Conservation (phyloP, 1,140 invertebrate species). For the Drosophila suzukii region DNA sequence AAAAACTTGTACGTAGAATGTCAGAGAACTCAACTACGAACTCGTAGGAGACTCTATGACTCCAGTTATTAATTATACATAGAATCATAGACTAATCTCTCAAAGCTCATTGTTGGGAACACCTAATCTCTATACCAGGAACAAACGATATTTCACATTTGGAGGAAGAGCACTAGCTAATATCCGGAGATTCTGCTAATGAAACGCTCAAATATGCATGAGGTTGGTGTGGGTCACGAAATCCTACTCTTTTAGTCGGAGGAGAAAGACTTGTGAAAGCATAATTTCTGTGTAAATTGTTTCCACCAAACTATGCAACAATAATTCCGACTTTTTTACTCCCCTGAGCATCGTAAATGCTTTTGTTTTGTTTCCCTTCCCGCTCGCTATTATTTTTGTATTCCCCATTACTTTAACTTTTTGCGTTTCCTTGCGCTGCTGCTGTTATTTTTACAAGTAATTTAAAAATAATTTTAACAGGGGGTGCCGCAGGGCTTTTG, state of each 20-base stretch:
- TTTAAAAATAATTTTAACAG: conserved; percentile 77
- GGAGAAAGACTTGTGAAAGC: conserved; percentile 20
- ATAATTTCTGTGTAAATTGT: conserved; percentile 48
- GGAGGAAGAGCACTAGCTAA: not conserved
- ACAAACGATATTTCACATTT: not conserved
- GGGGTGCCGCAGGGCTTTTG: conserved; percentile 21
- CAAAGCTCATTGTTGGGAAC: not conserved
- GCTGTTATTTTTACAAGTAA: conserved; percentile 69
- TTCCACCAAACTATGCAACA: conserved; percentile 45
- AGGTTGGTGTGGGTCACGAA: conserved; percentile 1
- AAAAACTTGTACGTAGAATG: too few relatives aligned
- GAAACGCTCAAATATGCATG: conserved; percentile 46
- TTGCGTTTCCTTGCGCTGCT: conserved; percentile 23
- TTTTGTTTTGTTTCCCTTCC: conserved; percentile 15
- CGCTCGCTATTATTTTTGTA: conserved; percentile 26
- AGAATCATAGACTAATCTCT: too few relatives aligned
- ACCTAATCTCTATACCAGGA: not conserved
- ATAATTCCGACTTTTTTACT: conserved; percentile 19
- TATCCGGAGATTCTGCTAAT: conserved; percentile 19
- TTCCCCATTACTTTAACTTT: conserved; percentile 54
- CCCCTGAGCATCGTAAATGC: conserved; percentile 30
- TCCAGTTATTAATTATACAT: too few relatives aligned
- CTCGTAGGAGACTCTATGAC: too few relatives aligned
- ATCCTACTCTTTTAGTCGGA: not conserved
- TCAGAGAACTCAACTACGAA: too few relatives aligned